Conservation (phyloP, 2,113 vertebrate genomes). For the Chloropsis hardwickii region DNA sequence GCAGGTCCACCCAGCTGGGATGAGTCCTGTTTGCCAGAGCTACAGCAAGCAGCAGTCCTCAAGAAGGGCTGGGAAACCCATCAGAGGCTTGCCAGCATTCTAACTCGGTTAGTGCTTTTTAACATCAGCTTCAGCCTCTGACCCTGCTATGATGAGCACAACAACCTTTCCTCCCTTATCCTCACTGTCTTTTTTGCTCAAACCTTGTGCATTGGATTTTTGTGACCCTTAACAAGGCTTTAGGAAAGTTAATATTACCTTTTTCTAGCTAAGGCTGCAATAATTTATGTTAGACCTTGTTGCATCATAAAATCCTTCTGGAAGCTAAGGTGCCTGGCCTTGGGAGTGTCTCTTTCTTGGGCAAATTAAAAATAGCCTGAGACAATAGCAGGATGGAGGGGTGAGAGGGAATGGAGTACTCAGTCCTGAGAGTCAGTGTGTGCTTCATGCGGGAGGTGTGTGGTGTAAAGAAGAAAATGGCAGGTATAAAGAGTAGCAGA, state of each 20-base stretch:
- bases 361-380: neutral
- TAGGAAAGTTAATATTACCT: neutral
- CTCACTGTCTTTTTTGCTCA: neutral
- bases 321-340: neutral
- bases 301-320: neutral
- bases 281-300: neutral
- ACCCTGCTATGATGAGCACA: neutral
- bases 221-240: neutral
- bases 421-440: rapidly evolving
- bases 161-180: neutral
- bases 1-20: neutral
- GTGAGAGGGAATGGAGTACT: neutral
- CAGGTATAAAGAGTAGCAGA: neutral
- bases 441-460: neutral
- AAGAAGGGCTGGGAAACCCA: neutral
- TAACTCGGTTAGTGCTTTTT: neutral
- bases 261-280: neutral
- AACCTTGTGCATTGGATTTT: neutral
- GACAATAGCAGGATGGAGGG: neutral
- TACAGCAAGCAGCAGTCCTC: rapidly evolving
- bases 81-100: rapidly evolving
- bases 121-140: neutral
- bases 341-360: neutral
- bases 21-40: neutral
- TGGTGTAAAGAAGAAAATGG: neutral